Evolutionary conservation across 2,113 vertebrate genomes (phyloP).

Genomic region (Melospiza georgiana): DNA sequence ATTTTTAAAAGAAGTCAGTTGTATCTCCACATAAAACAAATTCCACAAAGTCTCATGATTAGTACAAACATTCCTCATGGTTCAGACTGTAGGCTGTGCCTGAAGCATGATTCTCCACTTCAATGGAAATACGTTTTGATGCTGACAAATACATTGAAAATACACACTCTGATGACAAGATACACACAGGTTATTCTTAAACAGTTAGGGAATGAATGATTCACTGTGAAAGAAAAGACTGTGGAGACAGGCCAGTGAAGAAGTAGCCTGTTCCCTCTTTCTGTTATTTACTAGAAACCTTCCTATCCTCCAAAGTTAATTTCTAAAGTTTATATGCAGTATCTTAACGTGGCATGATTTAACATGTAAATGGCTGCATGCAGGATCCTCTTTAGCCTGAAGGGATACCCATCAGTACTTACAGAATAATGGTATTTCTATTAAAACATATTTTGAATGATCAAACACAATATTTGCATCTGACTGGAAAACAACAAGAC

Average conservation of each 20-base stretch:
- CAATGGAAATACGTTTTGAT: neutral
- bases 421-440: neutral
- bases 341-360: neutral
- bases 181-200: neutral
- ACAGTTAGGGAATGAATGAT: neutral
- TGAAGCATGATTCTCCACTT: constrained; percentile 6
- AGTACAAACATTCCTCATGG: neutral
- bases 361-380: constrained; percentile 4
- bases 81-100: neutral
- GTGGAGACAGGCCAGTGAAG: neutral
- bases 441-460: neutral
- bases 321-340: neutral
- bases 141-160: neutral
- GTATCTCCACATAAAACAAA: neutral
- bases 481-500: neutral
- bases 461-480: neutral
- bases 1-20: neutral
- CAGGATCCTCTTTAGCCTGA: neutral
- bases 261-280: neutral
- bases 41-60: neutral
- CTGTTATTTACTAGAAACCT: neutral
- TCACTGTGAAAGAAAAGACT: neutral
- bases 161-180: neutral
- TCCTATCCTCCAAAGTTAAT: neutral
- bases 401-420: neutral